Percentiles rank a stretch among this genome's conserved stretches.
These are phyloP conservation scores for Ceratina australensis DNA, from an alignment of 1,140 invertebrate species.

Conservation along the genomic window DNA sequence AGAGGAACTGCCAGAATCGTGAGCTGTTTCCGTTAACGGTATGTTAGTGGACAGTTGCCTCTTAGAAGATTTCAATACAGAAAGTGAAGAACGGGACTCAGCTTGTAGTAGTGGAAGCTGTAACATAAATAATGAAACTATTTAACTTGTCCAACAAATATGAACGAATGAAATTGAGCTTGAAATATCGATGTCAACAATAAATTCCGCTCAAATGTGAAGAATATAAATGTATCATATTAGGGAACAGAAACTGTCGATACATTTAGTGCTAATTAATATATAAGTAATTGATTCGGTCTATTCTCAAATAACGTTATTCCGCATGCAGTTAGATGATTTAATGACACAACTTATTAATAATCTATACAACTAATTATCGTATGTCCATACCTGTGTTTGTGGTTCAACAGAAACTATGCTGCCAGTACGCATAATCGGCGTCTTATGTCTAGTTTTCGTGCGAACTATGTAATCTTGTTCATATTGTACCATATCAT, in stretches of 20 bases:
- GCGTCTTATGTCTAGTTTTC: conserved; percentile 86
- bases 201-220: too few species aligned
- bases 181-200: too few species aligned
- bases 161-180: too few species aligned
- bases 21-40: conserved; percentile 73
- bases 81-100: conserved; percentile 78
- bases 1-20: conserved; percentile 79
- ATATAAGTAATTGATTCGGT: too few species aligned
- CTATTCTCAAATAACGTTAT: neutral
- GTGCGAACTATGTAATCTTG: conserved; percentile 86
- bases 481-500: conserved; percentile 91
- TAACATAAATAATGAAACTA: conserved; percentile 37
- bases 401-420: conserved; percentile 82
- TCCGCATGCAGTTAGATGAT: neutral
- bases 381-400: conserved; percentile 71
- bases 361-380: conserved; percentile 29
- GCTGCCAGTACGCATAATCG: conserved; percentile 83
- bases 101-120: conserved; percentile 77
- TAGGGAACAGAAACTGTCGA: too few species aligned
- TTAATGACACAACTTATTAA: conserved; percentile 12
- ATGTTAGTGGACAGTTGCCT: conserved; percentile 76
- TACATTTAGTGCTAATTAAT: too few species aligned
- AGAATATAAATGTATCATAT: too few species aligned
- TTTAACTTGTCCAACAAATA: neutral
- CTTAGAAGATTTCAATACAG: conserved; percentile 78